These are phyloP conservation scores for Sinocyclocheilus maitianheensis DNA, from an alignment of 2,113 vertebrate species.

Conservation along the genomic window DNA sequence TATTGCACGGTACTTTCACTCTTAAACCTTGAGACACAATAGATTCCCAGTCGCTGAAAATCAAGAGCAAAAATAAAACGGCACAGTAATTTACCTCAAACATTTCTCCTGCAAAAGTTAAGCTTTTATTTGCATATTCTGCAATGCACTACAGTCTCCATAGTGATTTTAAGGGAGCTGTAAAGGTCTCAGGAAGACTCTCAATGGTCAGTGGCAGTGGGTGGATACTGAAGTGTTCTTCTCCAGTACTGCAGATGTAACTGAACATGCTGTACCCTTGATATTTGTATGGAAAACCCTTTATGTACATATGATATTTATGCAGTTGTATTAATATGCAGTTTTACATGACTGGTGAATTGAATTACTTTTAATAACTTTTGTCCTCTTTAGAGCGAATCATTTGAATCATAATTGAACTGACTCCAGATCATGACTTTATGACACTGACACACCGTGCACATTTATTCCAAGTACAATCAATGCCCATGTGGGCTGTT, in stretches of 20 bases:
- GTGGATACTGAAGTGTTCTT: background rate
- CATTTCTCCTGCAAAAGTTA: no score
- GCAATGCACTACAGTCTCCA: background rate
- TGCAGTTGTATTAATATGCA: background rate
- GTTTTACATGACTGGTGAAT: background rate
- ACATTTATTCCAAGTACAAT: background rate
- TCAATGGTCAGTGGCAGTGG: background rate
- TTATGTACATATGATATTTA: background rate
- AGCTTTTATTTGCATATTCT: background rate
- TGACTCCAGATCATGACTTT: background rate
- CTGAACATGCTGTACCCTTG: background rate
- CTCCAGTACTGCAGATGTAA: background rate
- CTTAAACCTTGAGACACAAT: no score
- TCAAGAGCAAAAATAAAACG: no score
- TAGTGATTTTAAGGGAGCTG: conserved; percentile 7
- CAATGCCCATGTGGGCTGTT: background rate
- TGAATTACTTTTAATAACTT: background rate
- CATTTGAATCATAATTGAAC: background rate
- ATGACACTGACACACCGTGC: background rate
- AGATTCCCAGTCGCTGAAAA: no score
- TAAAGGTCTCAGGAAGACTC: background rate
- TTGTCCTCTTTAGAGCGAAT: background rate
- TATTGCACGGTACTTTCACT: no score
- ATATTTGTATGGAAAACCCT: background rate
- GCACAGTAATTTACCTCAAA: no score